These are phyloP conservation scores for Pseudochromis fuscus DNA, from an alignment of 2,797 vertebrate genomes.

Conservation along the genomic window DNA sequence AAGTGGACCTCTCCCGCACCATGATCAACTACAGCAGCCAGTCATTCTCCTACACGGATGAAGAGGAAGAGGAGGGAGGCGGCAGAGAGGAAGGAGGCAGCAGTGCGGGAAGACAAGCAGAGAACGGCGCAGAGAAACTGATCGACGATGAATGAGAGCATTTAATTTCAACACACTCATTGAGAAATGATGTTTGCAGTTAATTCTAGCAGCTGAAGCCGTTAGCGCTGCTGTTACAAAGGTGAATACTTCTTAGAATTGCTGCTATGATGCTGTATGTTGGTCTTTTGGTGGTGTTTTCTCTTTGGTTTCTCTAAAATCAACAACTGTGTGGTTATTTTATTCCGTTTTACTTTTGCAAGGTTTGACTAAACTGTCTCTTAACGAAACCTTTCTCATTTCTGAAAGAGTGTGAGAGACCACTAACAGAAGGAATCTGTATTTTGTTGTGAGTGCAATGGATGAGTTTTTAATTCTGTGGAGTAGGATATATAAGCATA, in stretches of 20 bases:
- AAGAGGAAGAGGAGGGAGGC: constrained; percentile 81
- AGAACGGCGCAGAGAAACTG: constrained; percentile 87
- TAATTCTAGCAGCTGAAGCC: constrained; percentile 13
- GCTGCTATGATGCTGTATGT: constrained; percentile 40
- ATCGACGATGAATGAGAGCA: constrained; percentile 85
- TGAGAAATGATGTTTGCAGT: constrained; percentile 16
- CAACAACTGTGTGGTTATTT: constrained; percentile 18
- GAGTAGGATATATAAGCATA: constrained; percentile 26
- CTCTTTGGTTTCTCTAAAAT: constrained; percentile 10
- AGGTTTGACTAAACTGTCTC: constrained; percentile 9
- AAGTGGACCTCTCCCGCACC: constrained; percentile 97
- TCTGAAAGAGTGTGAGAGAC: constrained; percentile 10
- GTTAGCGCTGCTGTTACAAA: constrained; percentile 10
- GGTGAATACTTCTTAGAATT: constrained; percentile 28
- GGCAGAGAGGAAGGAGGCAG: constrained; percentile 55
- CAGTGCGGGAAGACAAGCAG: constrained; percentile 50
- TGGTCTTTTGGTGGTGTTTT: constrained; percentile 19
- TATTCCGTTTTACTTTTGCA: constrained; percentile 7
- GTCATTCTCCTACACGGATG: constrained; percentile 85
- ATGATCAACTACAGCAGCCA: constrained; percentile 93
- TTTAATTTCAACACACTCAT: constrained; percentile 30
- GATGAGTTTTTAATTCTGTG: constrained; percentile 21
- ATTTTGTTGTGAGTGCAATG: constrained; percentile 12
- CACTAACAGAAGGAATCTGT: not conserved
- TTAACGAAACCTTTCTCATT: not conserved